A percentile compares a stretch with the other conserved stretches of the same genome.
These are phyloP conservation scores for Ophion ellenae DNA, from an alignment of 2,888 invertebrate genomes.

Conservation along the genomic window DNA sequence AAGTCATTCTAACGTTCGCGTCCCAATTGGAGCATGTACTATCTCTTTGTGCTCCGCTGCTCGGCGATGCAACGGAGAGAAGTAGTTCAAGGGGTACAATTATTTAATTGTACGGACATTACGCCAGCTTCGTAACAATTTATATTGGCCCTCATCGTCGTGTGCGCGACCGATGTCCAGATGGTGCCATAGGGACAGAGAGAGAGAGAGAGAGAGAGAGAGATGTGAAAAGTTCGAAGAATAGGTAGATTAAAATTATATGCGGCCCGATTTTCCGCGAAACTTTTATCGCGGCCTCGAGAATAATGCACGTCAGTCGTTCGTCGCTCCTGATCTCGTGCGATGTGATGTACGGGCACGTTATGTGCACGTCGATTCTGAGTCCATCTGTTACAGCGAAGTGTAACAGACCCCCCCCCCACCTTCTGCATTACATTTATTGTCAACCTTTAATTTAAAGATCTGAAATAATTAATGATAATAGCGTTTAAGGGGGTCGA, in stretches of 20 bases:
- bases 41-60: conserved; percentile 64
- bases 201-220: conserved; percentile 11
- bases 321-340: not conserved
- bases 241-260: conserved; percentile 5
- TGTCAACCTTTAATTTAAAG: too few species aligned
- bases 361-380: not conserved
- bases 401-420: too few species aligned
- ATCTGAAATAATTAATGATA: too few species aligned
- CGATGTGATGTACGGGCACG: not conserved
- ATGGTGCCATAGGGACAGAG: conserved; percentile 20
- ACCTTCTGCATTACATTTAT: too few species aligned
- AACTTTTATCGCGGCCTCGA: conserved; percentile 1
- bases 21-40: conserved; percentile 69
- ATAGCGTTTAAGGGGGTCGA: too few species aligned
- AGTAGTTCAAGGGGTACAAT: conserved; percentile 76
- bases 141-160: conserved; percentile 57
- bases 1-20: conserved; percentile 67
- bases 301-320: not conserved
- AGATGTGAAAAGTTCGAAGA: conserved; percentile 7
- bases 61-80: conserved; percentile 68
- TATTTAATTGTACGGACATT: conserved; percentile 72
- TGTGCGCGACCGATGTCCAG: conserved; percentile 35
- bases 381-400: too few species aligned
- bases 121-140: conserved; percentile 71
- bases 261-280: conserved; percentile 20